Evolutionary conservation across 2,113 vertebrate species (phyloP), one percentile per base, ranked within the genome.

Genomic region (Pachyramphus minor): DNA sequence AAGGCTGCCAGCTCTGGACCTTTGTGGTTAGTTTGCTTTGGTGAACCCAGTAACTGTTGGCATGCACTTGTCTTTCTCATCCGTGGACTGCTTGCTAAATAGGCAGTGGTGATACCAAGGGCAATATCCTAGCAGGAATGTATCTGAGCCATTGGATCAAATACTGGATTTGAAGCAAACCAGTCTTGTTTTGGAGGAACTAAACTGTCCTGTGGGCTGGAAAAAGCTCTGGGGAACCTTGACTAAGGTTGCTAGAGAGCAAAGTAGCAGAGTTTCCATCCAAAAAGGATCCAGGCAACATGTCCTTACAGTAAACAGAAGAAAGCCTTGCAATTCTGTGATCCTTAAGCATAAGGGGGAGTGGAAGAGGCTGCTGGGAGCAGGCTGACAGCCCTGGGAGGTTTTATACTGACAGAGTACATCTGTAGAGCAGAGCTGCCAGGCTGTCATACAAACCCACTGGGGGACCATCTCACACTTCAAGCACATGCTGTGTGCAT

Each of bases 241-340:
- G 83, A 96, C 66, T 87, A 93, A 93, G 86, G 89, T 96, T 96
- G 88, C 96, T 97, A 96, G 92, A 96, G 90, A 94, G 92, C 41
- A 64, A n/a, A 87, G 88, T 33, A 90, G 86, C 49, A 47, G 73
- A 73, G 30, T 92, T 96, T 95, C 80, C 83, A 92, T 96, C 96
- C 95, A 97, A 92, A 92, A 96, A 96, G 62, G 73, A 96, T 96
- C 96, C 73, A 97, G 84, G 96, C 96, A 96, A 96, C 96, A 92
- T 92, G 35, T 91, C 58, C 89, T 90, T 84, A 82, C 88, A 81
- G 90, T 95, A 97, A 97, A 96, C 93, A 96, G 92, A 89, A 90
- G 60, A 96, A 90, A 96, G 77, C 45, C 33, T 68, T 94, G 86
- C 68, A 89, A 79, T 87, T 89, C 80, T 81, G 68, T 87, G 92